Evolutionary conservation across 2,797 vertebrate species (phyloP).

Genomic region (Mycteria americana): DNA sequence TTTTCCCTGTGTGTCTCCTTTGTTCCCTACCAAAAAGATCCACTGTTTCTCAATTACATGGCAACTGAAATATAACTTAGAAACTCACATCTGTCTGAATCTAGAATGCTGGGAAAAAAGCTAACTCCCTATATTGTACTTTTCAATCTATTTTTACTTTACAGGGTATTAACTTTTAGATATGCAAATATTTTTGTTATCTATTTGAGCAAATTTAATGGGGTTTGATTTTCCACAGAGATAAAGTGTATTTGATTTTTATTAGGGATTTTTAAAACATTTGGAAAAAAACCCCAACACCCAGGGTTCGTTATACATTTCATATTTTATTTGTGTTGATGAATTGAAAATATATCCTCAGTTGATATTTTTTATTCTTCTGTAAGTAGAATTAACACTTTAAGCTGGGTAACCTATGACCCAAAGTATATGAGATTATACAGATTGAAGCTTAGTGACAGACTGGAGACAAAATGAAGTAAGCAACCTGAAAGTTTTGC

Average conservation of each 20-base stretch:
- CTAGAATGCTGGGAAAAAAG: not conserved
- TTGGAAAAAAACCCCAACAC: fast-evolving
- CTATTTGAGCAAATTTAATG: not conserved
- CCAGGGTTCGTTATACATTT: fast-evolving
- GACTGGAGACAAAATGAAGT: not conserved
- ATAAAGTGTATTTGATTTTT: not conserved
- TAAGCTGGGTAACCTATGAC: not conserved
- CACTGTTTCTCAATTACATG: not conserved
- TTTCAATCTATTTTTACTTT: not conserved
- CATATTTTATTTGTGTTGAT: not conserved
- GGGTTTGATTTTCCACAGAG: not conserved
- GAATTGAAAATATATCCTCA: not conserved
- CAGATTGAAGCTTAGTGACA: not conserved
- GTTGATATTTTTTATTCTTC: not conserved
- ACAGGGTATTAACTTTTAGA: not conserved
- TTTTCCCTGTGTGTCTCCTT: not conserved
- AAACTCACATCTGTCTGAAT: not conserved
- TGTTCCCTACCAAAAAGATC: not conserved
- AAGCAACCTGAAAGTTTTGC: not conserved
- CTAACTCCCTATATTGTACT: not conserved
- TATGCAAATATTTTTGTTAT: not conserved
- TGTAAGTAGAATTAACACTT: not conserved
- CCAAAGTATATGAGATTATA: not conserved
- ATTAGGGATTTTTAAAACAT: not conserved
- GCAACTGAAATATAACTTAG: not conserved